phyloP scores from a whole-genome alignment of 2,797 vertebrate genomes.

The Bovichtus diacanthus region DNA sequence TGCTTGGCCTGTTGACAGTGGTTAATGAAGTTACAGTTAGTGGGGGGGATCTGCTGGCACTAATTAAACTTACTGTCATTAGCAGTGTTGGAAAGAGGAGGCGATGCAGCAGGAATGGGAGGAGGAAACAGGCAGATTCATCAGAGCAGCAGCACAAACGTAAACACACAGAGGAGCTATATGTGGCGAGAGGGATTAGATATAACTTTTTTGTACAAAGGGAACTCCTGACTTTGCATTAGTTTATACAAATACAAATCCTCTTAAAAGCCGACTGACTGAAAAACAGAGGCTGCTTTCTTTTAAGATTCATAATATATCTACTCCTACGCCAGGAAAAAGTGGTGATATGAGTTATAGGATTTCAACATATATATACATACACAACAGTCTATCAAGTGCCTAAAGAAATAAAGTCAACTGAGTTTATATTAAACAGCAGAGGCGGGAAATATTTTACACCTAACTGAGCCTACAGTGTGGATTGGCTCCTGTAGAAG shows the following conservation, averaged over 20 bases:
- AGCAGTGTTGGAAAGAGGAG: slow-evolving; percentile 76
- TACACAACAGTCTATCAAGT: slow-evolving; percentile 26
- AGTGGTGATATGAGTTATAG: slow-evolving; percentile 12
- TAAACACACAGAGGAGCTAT: slow-evolving; percentile 27
- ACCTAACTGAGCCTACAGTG: slow-evolving; percentile 70
- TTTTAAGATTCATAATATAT: slow-evolving; percentile 36
- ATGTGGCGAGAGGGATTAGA: slow-evolving; percentile 42
- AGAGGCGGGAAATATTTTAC: slow-evolving; percentile 69
- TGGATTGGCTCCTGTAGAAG: slow-evolving; percentile 59
- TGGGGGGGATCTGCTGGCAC: slow-evolving; percentile 80
- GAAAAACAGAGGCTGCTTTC: slow-evolving; percentile 41
- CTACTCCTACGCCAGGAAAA: slow-evolving; percentile 14
- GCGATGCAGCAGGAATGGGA: slow-evolving; percentile 55
- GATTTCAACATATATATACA: slow-evolving; percentile 30
- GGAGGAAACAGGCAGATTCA: slow-evolving; percentile 63
- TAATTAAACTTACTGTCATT: slow-evolving; percentile 86
- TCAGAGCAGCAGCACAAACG: slow-evolving; percentile 46
- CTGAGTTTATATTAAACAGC: slow-evolving; percentile 53
- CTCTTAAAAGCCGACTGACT: slow-evolving; percentile 35
- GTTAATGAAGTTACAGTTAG: slow-evolving; percentile 88
- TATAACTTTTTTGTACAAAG: slow-evolving; percentile 5
- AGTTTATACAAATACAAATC: slow-evolving; percentile 48
- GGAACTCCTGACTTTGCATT: slow-evolving; percentile 54
- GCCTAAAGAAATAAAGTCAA: slow-evolving; percentile 44
- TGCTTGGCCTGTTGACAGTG: slow-evolving; percentile 84